Evolutionary conservation across 2,113 vertebrate species (phyloP), one percentile per base, ranked within the genome.

Genomic region (Cyanistes caeruleus): DNA sequence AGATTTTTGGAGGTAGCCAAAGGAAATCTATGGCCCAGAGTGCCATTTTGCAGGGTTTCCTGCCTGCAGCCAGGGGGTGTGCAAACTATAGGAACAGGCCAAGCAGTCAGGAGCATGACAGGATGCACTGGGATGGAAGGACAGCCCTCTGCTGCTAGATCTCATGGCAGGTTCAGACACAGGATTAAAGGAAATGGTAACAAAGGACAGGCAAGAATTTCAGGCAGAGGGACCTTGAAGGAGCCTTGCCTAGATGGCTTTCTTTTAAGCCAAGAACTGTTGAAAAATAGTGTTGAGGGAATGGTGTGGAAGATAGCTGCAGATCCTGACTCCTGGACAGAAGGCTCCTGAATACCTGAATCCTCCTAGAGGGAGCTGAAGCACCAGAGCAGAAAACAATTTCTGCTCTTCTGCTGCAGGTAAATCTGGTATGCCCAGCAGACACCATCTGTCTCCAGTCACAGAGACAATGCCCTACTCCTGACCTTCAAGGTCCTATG

Each of bases 161-260:
- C 30, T 43, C 72, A 14, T 6, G 6, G 13, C 25, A 55, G 16
- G 43, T n/a, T 84, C 69, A 68, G 48, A 8, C 22, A 24, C 37
- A 18, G 68, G 13, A 12, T 69, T 81, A 74, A 85, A 90, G 11
- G 41, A 83, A 65, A 51, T 8, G 9, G 10, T 25, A 63, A 27
- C 37, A 76, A 70, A 87, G 4, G 9, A 43, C 4, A 14, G 7
- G 35, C 17, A 83, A 63, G 33, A 44, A 80, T 88, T 86, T 83
- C 46, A 58, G 43, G 14, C 28, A 48, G 49, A 87, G 18, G 25
- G 37, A 5, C 9, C 27, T 37, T 49, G 28, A 58, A 58, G 10
- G 14, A 82, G 7, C 27, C 16, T 37, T 33, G 30, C 0, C 0
- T n/a, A 15, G 18, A 13, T 77, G 15, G 1, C 39, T 78, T 65